phyloP scores from a whole-genome alignment of 2,888 invertebrate species.

The Papilio gigon region DNA sequence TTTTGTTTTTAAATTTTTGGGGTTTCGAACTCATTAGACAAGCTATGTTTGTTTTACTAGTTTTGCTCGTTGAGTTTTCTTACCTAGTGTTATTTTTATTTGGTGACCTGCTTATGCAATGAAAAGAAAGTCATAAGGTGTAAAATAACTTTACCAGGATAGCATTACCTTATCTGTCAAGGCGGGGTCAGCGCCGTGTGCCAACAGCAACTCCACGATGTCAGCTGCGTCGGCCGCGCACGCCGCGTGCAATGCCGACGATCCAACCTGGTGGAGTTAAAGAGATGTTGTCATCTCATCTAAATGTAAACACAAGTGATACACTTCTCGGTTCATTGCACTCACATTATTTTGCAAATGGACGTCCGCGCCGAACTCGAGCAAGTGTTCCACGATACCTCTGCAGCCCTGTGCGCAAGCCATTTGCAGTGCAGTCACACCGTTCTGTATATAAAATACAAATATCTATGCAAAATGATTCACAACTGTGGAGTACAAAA shows the following conservation, averaged over 20 bases:
- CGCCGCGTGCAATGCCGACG: conserved; percentile 89
- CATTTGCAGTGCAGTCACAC: conserved; percentile 86
- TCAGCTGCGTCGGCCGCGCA: conserved; percentile 87
- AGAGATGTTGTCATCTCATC: too few species aligned
- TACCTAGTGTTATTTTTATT: too few species aligned
- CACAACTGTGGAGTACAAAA: too few species aligned
- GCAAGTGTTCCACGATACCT: conserved; percentile 85
- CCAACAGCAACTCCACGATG: conserved; percentile 86
- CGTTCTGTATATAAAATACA: conserved; percentile 76
- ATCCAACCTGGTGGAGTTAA: conserved; percentile 80
- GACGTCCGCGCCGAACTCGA: conserved; percentile 84
- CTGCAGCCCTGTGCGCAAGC: conserved; percentile 87
- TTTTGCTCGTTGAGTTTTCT: too few species aligned
- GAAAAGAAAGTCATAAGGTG: not conserved
- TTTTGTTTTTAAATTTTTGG: too few species aligned
- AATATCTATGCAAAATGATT: not conserved
- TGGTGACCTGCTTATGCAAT: too few species aligned
- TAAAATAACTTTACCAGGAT: not conserved
- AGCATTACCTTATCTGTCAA: conserved; percentile 86
- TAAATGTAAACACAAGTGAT: not conserved
- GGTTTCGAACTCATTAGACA: too few species aligned
- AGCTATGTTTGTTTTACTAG: not conserved
- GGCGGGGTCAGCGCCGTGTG: conserved; percentile 87
- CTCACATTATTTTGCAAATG: conserved; percentile 86
- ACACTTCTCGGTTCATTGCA: conserved; percentile 1